Percentiles rank a stretch among this genome's conserved stretches.
phyloP scores from a whole-genome alignment of 2,113 vertebrate species.

The Otus sunia region DNA sequence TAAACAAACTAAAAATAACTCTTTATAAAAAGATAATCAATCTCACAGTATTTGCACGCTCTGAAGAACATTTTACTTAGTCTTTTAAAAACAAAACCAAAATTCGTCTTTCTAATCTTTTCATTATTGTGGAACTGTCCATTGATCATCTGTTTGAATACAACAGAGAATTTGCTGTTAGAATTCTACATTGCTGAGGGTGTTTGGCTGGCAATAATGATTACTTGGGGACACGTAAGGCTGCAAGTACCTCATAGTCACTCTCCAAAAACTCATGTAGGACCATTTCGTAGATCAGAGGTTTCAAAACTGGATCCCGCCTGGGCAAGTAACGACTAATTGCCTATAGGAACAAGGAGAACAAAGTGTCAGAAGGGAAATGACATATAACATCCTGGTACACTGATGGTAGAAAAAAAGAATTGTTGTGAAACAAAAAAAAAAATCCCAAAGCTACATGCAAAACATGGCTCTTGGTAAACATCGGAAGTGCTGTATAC shows the following conservation, averaged over 20 bases:
- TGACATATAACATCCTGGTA: neutral
- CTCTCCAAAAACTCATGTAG: conserved; percentile 95
- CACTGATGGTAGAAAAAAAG: neutral
- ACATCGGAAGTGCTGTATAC: neutral
- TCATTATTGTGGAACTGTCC: neutral
- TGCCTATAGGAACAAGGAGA: conserved; percentile 74
- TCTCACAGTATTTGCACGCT: neutral
- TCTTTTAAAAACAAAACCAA: neutral
- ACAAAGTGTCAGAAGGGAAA: neutral
- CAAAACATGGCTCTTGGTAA: neutral
- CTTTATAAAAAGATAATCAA: neutral
- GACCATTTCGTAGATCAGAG: conserved; percentile 98
- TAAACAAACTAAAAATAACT: neutral
- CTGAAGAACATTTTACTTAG: neutral
- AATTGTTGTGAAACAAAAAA: neutral
- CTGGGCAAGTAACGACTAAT: conserved; percentile 96
- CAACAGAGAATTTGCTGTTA: neutral
- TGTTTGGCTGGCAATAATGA: neutral
- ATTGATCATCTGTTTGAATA: neutral
- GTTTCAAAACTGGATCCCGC: conserved; percentile 91
- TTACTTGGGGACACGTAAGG: neutral
- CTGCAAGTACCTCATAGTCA: conserved; percentile 87
- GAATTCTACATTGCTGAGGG: neutral
- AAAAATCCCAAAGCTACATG: neutral
- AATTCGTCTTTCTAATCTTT: neutral